A percentile compares a stretch with the other conserved stretches of the same genome.
Evolutionary conservation across 2,113 vertebrate species (phyloP).

Genomic region (Mormyrus iriodes): DNA sequence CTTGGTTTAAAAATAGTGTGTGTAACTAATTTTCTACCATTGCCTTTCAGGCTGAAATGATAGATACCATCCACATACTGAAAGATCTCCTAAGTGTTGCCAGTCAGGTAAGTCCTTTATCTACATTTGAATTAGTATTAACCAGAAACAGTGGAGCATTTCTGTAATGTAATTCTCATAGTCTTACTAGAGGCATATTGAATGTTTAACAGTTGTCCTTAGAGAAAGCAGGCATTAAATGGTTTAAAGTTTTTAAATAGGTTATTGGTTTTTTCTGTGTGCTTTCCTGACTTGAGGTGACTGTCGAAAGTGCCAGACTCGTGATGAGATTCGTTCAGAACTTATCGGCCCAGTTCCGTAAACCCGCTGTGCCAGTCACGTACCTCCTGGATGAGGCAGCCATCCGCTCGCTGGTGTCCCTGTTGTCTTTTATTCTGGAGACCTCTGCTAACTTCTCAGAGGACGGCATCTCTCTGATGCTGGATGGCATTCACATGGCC

Average conservation of each 20-base stretch:
- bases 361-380: neutral
- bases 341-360: conserved; percentile 32
- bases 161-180: neutral
- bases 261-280: neutral
- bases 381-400: conserved; percentile 28
- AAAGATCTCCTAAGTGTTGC: conserved; percentile 54
- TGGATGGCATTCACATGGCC: conserved; percentile 50
- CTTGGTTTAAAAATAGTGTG: neutral
- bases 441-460: conserved; percentile 4
- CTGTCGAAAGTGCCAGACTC: conserved; percentile 38
- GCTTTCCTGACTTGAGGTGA: conserved; percentile 44
- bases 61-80: conserved; percentile 51
- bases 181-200: too few species aligned
- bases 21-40: neutral
- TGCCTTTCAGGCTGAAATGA: conserved; percentile 47
- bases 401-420: conserved; percentile 38
- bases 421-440: conserved; percentile 58
- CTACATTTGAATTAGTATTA: neutral
- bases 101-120: conserved; percentile 52
- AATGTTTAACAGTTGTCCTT: neutral
- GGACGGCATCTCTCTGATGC: conserved; percentile 30
- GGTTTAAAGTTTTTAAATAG: neutral
- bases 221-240: neutral
- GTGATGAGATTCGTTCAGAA: conserved; percentile 38
- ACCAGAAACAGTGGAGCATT: neutral